A percentile compares a stretch with the other conserved stretches of the same genome.
phyloP scores from a whole-genome alignment of 1,140 invertebrate species.

The Drosophila eugracilis region DNA sequence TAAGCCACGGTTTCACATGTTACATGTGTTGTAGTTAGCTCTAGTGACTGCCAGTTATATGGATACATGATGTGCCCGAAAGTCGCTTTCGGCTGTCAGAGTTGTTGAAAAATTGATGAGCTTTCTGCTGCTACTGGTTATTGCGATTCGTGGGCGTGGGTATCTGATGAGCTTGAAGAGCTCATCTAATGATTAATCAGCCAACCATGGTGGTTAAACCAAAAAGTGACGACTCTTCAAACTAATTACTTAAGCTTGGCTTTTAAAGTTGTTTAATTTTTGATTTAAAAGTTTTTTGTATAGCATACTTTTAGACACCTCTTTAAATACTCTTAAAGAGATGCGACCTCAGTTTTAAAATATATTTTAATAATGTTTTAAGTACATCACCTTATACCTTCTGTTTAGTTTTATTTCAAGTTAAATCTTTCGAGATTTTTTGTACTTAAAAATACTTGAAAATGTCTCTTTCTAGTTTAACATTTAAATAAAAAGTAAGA shows the following conservation, averaged over 20 bases:
- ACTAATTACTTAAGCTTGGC: background rate
- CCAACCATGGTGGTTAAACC: background rate
- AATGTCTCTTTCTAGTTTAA: too few species aligned
- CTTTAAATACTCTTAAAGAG: too few species aligned
- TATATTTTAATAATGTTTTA: background rate
- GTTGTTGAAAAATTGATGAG: slow-evolving; percentile 67
- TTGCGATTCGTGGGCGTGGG: slow-evolving; percentile 7
- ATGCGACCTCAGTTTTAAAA: too few species aligned
- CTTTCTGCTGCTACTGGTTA: slow-evolving; percentile 10
- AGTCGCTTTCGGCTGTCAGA: slow-evolving; percentile 56
- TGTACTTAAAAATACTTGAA: too few species aligned
- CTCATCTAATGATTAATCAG: slow-evolving; percentile 12
- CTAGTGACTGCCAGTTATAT: slow-evolving; percentile 15
- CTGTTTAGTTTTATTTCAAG: too few species aligned
- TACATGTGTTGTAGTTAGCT: slow-evolving; percentile 25
- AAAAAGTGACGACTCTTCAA: too few species aligned
- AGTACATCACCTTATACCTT: too few species aligned
- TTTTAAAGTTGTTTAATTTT: background rate
- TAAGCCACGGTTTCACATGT: slow-evolving; percentile 23
- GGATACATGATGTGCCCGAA: slow-evolving; percentile 41
- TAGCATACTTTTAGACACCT: background rate
- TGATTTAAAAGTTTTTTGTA: background rate
- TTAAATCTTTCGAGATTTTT: too few species aligned
- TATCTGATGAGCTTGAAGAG: slow-evolving; percentile 4
- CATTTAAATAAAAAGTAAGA: too few species aligned